Percentiles rank a stretch among this genome's conserved stretches.
Evolutionary conservation across 2,888 invertebrate genomes (phyloP).

Genomic region (Dicycla oo): DNA sequence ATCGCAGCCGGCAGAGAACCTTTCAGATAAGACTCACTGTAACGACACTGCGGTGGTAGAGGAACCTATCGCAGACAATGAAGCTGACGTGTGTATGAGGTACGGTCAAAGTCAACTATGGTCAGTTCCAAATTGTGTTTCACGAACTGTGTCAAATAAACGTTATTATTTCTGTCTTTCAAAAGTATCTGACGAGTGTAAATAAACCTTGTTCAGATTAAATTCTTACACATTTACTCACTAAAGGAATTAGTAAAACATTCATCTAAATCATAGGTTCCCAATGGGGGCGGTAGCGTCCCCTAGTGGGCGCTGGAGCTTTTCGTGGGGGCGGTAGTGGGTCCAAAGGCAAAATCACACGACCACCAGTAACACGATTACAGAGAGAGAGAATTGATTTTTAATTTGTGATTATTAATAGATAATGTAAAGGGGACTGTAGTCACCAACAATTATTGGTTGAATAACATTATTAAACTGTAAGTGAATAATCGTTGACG

Average conservation of each 20-base stretch:
- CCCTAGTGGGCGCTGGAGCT: too few relatives aligned
- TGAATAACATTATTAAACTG: not conserved
- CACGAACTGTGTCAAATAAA: too few relatives aligned
- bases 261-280: too few relatives aligned
- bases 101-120: slow-evolving; percentile 34
- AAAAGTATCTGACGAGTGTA: not conserved
- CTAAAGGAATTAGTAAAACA: not conserved
- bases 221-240: not conserved
- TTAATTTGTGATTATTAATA: too few relatives aligned
- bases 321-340: too few relatives aligned
- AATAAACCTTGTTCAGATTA: not conserved
- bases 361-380: too few relatives aligned
- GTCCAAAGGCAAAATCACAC: too few relatives aligned
- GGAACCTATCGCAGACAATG: slow-evolving; percentile 64
- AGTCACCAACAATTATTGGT: not conserved
- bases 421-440: too few relatives aligned
- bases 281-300: too few relatives aligned
- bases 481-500: not conserved
- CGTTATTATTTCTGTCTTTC: too few relatives aligned
- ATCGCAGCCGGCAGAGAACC: not conserved
- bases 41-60: not conserved
- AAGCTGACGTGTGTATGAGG: slow-evolving; percentile 77
- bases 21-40: not conserved
- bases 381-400: too few relatives aligned
- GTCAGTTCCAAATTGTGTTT: too few relatives aligned